Conservation (phyloP, 2,113 vertebrate genomes). For the Bombycilla garrulus region DNA sequence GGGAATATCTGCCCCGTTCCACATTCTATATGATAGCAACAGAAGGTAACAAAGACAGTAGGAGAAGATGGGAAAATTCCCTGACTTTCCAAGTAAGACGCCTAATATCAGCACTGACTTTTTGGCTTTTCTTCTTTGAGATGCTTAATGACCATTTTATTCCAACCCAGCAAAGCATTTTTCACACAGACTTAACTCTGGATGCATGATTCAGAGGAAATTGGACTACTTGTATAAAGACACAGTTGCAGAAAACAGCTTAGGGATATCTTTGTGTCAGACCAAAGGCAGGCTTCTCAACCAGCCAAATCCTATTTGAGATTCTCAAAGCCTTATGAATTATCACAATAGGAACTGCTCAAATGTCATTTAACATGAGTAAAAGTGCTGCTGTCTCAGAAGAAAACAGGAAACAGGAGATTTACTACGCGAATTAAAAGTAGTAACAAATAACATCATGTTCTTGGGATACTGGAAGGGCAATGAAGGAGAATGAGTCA, state of each 20-base stretch:
- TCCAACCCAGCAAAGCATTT: neutral
- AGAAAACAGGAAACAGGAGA: neutral
- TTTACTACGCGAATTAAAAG: neutral
- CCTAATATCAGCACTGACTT: neutral
- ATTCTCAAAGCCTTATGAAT: neutral
- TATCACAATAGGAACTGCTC: neutral
- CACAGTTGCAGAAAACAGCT: neutral
- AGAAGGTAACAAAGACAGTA: neutral
- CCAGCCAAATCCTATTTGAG: neutral
- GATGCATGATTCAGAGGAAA: neutral
- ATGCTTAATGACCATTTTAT: neutral
- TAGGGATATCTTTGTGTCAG: neutral
- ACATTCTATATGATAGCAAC: accelerated
- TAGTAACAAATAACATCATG: neutral
- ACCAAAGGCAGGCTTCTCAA: neutral
- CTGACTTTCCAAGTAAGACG: neutral
- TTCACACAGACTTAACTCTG: neutral
- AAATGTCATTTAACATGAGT: neutral
- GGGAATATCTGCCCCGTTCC: neutral
- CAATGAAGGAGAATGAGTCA: neutral
- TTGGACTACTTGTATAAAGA: neutral
- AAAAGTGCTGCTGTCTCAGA: neutral
- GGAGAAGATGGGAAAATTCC: neutral
- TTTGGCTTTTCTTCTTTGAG: neutral
- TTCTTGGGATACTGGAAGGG: neutral